Evolutionary conservation across 2,797 vertebrate genomes (phyloP), one percentile per base, ranked within the genome.

Genomic region (Crenuchus spilurus): DNA sequence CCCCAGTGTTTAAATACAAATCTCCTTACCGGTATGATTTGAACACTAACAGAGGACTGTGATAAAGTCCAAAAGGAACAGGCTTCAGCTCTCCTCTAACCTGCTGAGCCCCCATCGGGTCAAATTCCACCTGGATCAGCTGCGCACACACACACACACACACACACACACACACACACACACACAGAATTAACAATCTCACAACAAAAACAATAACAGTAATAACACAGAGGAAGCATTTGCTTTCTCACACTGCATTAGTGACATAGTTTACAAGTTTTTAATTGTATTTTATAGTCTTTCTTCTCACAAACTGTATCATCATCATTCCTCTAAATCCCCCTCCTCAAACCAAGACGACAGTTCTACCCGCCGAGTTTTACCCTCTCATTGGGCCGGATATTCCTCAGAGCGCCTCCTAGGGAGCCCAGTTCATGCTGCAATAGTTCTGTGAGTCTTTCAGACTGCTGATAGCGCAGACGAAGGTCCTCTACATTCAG

Each of bases 1-100:
- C n/a, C n/a, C n/a, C n/a, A n/a, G n/a, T n/a, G n/a, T n/a, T n/a
- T n/a, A n/a, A n/a, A n/a, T n/a, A n/a, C n/a, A n/a, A 58, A 24
- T 16, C 2, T 11, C 57, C 57, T 49, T 88, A 98, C 97, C 97
- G 97, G 92, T 99, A 99, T 0, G 97, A 97, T 76, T 91, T 97
- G 89, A 99, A 99, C 24, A 91, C 91, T 41, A 98, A 90, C 75
- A 99, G 93, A 26, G 97, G 96, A 80, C 97, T 99, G 85, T 87
- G 94, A 85, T 99, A 99, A 0, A 91, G 86, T 67, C 88, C 93
- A 80, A 96, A 97, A 0, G 95, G 93, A 66, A 92, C 90, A 0
- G 95, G 94, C 82, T 89, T 94, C 46, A 85, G 72, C 64, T 98
- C 96, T 0, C 76, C 51, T 79, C 87, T 86, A 46, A 88, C 91